phyloP scores from a whole-genome alignment of 2,797 vertebrate species.

The Denticeps clupeoides region DNA sequence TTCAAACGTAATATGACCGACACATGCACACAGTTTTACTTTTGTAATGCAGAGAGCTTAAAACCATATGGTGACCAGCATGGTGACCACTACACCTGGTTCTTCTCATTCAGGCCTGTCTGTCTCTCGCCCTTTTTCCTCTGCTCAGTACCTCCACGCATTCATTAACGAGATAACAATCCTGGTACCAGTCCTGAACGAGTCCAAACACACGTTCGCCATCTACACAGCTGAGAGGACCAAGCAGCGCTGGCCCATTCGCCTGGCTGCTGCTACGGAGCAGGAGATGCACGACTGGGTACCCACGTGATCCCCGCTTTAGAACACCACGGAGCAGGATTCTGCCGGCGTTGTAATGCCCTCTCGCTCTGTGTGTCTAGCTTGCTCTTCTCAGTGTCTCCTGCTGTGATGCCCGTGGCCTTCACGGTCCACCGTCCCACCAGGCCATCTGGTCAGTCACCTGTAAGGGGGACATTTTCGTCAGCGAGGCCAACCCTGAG shows the following conservation, averaged over 20 bases:
- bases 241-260: constrained; percentile 79
- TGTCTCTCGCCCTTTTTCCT: neutral
- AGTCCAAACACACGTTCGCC: constrained; percentile 77
- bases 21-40: neutral
- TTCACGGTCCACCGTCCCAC: constrained; percentile 67
- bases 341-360: no score
- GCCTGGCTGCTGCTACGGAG: constrained; percentile 73
- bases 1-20: neutral
- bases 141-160: constrained; percentile 74
- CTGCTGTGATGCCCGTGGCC: constrained; percentile 77
- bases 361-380: no score
- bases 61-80: neutral
- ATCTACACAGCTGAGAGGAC: constrained; percentile 84
- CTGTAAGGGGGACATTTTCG: constrained; percentile 87
- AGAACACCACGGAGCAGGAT: no score
- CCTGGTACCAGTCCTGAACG: constrained; percentile 78
- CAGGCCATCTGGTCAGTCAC: constrained; percentile 90
- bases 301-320: constrained; percentile 19
- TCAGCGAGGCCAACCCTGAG: constrained; percentile 77
- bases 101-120: neutral
- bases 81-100: neutral
- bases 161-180: constrained; percentile 85
- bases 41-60: neutral
- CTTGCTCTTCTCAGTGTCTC: constrained; percentile 74
- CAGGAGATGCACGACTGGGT: constrained; percentile 93